Percentiles rank a stretch among this genome's conserved stretches.
phyloP scores from a whole-genome alignment of 35 echinoderm and acorn worm genomes.

The Nesometra sesokonis region DNA sequence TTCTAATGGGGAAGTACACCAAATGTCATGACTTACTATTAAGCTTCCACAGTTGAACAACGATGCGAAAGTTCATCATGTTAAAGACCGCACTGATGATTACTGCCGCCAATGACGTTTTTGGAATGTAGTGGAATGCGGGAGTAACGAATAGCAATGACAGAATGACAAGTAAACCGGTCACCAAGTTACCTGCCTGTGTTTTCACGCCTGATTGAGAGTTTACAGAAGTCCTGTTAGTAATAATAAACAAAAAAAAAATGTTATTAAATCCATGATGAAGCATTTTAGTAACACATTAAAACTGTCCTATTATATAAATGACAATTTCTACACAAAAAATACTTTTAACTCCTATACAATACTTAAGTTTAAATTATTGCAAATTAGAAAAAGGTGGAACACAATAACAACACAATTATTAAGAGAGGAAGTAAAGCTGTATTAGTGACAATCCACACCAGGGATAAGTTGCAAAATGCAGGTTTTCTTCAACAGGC shows the following conservation, averaged over 20 bases:
- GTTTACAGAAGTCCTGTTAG: slow-evolving; percentile 79
- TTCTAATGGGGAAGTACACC: no score
- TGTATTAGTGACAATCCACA: no score
- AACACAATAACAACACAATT: no score
- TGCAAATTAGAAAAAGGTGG: no score
- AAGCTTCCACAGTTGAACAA: slow-evolving; percentile 63
- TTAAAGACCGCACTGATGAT: slow-evolving; percentile 83
- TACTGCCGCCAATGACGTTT: slow-evolving; percentile 61
- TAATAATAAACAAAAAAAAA: neutral
- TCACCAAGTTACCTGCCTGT: slow-evolving; percentile 58
- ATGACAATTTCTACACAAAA: neutral
- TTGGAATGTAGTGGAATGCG: slow-evolving; percentile 71
- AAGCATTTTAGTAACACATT: neutral
- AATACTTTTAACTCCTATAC: no score
- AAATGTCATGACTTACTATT: slow-evolving; percentile 84
- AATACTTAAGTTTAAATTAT: no score
- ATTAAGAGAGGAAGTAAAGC: no score
- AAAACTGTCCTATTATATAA: neutral
- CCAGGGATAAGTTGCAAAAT: no score
- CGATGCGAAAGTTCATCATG: slow-evolving; percentile 69
- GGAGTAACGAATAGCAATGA: slow-evolving; percentile 55
- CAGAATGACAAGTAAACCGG: slow-evolving; percentile 54
- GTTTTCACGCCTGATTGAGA: slow-evolving; percentile 82
- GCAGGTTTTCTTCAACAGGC: no score
- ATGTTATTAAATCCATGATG: neutral